phyloP scores from a whole-genome alignment of 2,797 vertebrate genomes.

The Falco rusticolus region DNA sequence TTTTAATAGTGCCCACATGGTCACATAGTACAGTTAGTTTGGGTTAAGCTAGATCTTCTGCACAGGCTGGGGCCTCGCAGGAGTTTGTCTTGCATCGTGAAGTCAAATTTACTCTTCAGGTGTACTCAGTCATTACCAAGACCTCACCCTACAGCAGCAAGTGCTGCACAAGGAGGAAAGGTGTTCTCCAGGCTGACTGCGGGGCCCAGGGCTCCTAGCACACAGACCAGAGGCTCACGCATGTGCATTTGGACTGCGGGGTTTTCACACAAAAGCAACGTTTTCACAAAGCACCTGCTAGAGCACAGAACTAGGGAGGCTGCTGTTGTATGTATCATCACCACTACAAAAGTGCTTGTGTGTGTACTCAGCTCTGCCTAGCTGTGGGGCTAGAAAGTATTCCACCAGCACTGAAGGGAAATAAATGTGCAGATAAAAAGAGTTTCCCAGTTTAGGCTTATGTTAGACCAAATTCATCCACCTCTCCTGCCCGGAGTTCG shows the following conservation, averaged over 20 bases:
- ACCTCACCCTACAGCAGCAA: not conserved
- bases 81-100: not conserved
- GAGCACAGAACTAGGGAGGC: not conserved
- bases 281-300: not conserved
- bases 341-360: not conserved
- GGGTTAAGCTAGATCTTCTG: not conserved
- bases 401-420: not conserved
- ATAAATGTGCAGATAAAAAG: not conserved
- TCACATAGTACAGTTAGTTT: not conserved
- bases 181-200: not conserved
- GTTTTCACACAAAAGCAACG: not conserved
- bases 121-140: not conserved
- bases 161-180: not conserved
- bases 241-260: not conserved
- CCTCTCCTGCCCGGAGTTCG: not conserved
- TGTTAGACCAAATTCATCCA: not conserved
- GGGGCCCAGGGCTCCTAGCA: not conserved
- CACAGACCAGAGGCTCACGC: fast-evolving
- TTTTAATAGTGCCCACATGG: not conserved
- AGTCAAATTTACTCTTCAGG: not conserved
- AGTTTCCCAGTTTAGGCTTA: not conserved
- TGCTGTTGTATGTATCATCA: not conserved
- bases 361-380: not conserved
- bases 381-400: not conserved
- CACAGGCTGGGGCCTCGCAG: not conserved